A percentile compares a stretch with the other conserved stretches of the same genome.
phyloP scores from a whole-genome alignment of 2,888 invertebrate genomes.

The Plebejus anna region DNA sequence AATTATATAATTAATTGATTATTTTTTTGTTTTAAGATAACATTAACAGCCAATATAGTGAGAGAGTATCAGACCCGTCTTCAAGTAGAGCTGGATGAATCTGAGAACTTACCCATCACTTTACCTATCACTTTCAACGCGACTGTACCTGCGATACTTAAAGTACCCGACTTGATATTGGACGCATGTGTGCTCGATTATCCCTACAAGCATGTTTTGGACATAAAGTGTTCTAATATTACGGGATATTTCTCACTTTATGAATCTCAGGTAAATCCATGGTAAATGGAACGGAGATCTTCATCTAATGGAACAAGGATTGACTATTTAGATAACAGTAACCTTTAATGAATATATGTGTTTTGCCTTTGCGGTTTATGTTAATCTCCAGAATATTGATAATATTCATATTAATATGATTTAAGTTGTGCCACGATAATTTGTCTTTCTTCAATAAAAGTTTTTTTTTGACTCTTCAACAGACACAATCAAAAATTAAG shows the following conservation, averaged over 20 bases:
- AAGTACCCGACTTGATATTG: conserved; percentile 73
- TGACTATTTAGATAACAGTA: too few species aligned
- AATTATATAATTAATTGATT: too few species aligned
- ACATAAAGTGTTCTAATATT: conserved; percentile 67
- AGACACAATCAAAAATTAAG: conserved; percentile 52
- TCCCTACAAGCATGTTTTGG: conserved; percentile 71
- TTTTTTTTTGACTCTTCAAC: conserved; percentile 19
- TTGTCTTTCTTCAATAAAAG: not conserved
- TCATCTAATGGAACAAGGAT: too few species aligned
- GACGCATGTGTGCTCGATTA: conserved; percentile 81
- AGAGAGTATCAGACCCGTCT: conserved; percentile 68
- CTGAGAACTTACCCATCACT: conserved; percentile 73
- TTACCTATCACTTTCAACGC: conserved; percentile 77
- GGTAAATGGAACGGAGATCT: conserved; percentile 43
- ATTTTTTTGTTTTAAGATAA: conserved; percentile 60
- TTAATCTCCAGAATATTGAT: too few species aligned
- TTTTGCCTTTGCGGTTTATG: not conserved
- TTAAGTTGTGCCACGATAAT: too few species aligned
- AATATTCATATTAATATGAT: too few species aligned
- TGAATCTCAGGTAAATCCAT: conserved; percentile 52
- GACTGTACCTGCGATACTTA: conserved; percentile 67
- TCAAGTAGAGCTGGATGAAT: conserved; percentile 78
- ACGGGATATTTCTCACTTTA: conserved; percentile 69
- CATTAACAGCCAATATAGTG: conserved; percentile 75
- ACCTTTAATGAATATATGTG: too few species aligned